phyloP scores from a whole-genome alignment of 2,797 vertebrate genomes.

The Cygnus olor region DNA sequence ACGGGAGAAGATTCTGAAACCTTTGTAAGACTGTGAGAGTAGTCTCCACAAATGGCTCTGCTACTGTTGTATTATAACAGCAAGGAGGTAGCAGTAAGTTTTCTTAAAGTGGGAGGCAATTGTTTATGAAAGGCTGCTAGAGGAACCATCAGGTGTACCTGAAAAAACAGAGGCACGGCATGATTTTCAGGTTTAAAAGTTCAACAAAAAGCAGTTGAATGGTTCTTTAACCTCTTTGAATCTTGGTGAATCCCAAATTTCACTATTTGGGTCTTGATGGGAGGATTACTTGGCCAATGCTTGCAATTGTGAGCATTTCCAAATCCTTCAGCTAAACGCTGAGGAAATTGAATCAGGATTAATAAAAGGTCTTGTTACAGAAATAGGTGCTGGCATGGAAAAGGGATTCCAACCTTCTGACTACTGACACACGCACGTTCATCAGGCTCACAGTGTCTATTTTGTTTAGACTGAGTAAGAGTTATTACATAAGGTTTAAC shows the following conservation, averaged over 20 bases:
- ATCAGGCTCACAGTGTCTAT: not conserved
- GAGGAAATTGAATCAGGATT: conserved; percentile 11
- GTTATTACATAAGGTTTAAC: not conserved
- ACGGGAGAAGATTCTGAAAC: not conserved
- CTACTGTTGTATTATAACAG: not conserved
- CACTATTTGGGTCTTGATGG: not conserved
- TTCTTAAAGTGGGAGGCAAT: not conserved
- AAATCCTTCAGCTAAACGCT: not conserved
- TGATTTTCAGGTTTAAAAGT: not conserved
- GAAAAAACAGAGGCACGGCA: not conserved
- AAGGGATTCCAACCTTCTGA: conserved; percentile 9
- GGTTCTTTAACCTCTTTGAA: not conserved
- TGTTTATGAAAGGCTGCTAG: not conserved
- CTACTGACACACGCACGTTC: not conserved
- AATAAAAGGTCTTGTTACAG: conserved; percentile 23
- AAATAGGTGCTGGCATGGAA: conserved; percentile 39
- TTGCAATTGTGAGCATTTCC: not conserved
- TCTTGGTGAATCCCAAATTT: not conserved
- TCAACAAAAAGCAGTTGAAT: not conserved
- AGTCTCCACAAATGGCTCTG: not conserved
- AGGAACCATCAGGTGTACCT: not conserved
- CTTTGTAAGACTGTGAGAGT: not conserved
- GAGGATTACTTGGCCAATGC: not conserved
- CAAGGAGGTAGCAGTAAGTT: not conserved
- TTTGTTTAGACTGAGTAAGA: not conserved